phyloP scores from a whole-genome alignment of 2,797 vertebrate genomes.

The Sparidentex hasta region DNA sequence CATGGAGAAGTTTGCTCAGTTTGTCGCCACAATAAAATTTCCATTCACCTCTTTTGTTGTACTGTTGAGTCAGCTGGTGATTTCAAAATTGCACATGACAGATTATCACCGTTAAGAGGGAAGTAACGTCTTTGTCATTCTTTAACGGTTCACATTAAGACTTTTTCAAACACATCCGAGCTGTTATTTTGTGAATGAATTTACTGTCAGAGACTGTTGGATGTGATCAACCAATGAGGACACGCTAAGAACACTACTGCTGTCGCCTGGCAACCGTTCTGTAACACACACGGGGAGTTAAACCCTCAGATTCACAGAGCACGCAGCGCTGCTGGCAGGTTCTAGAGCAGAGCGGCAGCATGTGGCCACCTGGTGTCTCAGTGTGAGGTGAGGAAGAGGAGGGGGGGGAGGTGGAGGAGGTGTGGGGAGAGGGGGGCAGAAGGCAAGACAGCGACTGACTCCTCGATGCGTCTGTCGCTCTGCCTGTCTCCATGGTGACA shows the following conservation, averaged over 20 bases:
- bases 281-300: conserved; percentile 9
- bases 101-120: neutral
- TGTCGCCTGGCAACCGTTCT: conserved; percentile 43
- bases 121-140: neutral
- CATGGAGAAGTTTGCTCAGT: neutral
- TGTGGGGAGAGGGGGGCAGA: conserved; percentile 36
- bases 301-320: conserved; percentile 29
- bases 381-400: conserved; percentile 32
- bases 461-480: conserved; percentile 62
- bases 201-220: neutral
- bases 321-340: conserved; percentile 33
- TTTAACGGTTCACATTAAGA: too few species aligned
- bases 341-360: conserved; percentile 42
- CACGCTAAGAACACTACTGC: neutral
- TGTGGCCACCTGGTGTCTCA: conserved; percentile 45
- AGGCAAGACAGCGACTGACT: conserved; percentile 56
- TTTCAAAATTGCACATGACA: neutral
- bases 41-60: neutral
- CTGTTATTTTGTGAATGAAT: conserved; percentile 26
- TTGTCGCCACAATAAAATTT: neutral
- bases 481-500: conserved; percentile 70
- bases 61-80: too few species aligned
- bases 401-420: neutral
- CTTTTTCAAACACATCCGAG: too few species aligned
- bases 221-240: conserved; percentile 18